phyloP scores from a whole-genome alignment of 2,888 invertebrate species.

The Drosophila pseudotalamancana region DNA sequence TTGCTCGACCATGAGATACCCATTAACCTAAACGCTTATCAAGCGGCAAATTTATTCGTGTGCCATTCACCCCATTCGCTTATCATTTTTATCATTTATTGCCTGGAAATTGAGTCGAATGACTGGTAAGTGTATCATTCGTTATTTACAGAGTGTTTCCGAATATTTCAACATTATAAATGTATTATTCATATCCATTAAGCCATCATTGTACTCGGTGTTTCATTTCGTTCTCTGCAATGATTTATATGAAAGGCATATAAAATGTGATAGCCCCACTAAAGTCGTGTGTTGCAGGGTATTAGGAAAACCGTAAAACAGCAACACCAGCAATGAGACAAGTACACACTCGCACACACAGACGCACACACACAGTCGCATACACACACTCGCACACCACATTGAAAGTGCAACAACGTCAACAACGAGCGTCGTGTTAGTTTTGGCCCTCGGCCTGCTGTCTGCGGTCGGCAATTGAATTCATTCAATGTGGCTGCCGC shows the following conservation, averaged over 20 bases:
- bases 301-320: slow-evolving; percentile 21
- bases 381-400: slow-evolving; percentile 29
- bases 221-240: too few species aligned
- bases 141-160: not conserved
- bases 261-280: too few species aligned
- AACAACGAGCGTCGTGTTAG: slow-evolving; percentile 62
- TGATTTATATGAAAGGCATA: too few species aligned
- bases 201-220: too few species aligned
- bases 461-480: slow-evolving; percentile 79
- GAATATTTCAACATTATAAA: too few species aligned
- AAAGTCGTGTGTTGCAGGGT: too few species aligned
- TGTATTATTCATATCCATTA: too few species aligned
- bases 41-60: too few species aligned
- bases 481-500: slow-evolving; percentile 53
- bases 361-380: slow-evolving; percentile 2
- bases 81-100: too few species aligned
- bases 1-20: slow-evolving; percentile 9
- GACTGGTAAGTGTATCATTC: too few species aligned
- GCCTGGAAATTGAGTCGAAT: too few species aligned
- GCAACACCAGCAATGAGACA: slow-evolving; percentile 10
- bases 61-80: not conserved
- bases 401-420: slow-evolving; percentile 65
- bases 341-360: slow-evolving; percentile 7
- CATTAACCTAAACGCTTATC: too few species aligned
- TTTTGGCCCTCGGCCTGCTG: slow-evolving; percentile 57